Evolutionary conservation across 2,113 vertebrate species (phyloP).

Genomic region (Periophthalmodon schlosseri): DNA sequence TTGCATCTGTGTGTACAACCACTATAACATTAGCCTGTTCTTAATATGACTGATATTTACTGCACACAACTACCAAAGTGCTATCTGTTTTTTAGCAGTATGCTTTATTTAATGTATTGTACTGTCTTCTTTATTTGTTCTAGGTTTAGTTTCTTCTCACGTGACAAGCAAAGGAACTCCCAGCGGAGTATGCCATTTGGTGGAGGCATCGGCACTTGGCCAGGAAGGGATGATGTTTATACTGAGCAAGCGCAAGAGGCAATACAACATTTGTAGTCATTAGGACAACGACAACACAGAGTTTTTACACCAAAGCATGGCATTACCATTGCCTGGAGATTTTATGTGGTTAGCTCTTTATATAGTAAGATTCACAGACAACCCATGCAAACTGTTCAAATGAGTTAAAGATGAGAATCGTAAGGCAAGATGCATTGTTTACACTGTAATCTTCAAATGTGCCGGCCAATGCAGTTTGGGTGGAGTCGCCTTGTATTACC

Average conservation of each 20-base stretch:
- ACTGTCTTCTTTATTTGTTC: background rate
- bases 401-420: conserved; percentile 17
- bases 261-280: conserved; percentile 89
- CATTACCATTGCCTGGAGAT: conserved; percentile 14
- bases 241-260: conserved; percentile 95
- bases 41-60: background rate
- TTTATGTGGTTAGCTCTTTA: conserved; percentile 4
- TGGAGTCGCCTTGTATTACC: background rate
- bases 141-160: conserved; percentile 98
- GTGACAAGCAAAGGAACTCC: conserved; percentile 86
- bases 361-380: conserved; percentile 14
- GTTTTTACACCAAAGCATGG: conserved; percentile 22
- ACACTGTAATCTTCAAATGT: background rate
- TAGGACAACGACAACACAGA: background rate
- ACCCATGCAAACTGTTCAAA: conserved; percentile 10
- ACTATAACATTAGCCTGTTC: conserved; percentile 19
- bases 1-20: background rate
- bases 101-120: conserved; percentile 1
- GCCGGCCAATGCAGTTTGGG: background rate
- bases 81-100: background rate
- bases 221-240: conserved; percentile 82
- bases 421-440: background rate
- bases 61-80: background rate
- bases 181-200: conserved; percentile 78
- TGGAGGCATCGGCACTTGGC: conserved; percentile 82